Base-by-base conservation (phyloP, 1,140 invertebrate species). In the Dendroctonus valens region DNA sequence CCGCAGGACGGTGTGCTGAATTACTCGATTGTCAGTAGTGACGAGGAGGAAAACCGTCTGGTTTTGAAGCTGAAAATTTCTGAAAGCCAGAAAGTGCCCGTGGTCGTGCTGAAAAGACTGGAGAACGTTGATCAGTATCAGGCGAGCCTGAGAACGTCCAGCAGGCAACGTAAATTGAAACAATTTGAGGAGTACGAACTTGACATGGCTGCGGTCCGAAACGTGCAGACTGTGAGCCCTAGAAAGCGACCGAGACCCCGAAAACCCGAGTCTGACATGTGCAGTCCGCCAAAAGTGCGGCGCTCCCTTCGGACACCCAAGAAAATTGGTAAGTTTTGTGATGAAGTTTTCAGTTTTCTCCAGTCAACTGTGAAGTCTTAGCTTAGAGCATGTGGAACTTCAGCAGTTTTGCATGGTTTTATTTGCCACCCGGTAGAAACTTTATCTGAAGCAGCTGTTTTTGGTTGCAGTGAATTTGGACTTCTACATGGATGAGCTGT, bases 21-120 rank as follows among this genome's bases (percentile, higher is more conserved):
- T 58, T 68, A 70, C 58, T 67, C 65, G 3, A 68, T 68, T 46
- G 42, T 66, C 8, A 58, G 52, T 9, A 57, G 54, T 38, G 58
- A 61, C n/a, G 65, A 70, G 5, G 65, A 70, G n/a, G 48, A 58
- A 9, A 67, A 67, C 50, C 51, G 48, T 11, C 49, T 69, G 15
- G 38, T 62, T 8, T 40, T 69, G 5, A 69, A 62, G 40, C 53
- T 67, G 6, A 67, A 64, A 57, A 6, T 67, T 5, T 15, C 44
- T 6, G 41, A 7, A 5, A 61, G 41, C 9, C 26, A 44, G 5
- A 58, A 65, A 40, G 8, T 66, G 9, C 55, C 64, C 0, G 15
- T 52, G n/a, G 48, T 59, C 9, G 26, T 59, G 26, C 37, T 66
- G 14, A 41, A 66, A 38, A 55, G 39, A 12, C 37, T 65, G 15